Evolutionary conservation across 1,140 invertebrate species (phyloP).

Genomic region (Cylas formicarius): DNA sequence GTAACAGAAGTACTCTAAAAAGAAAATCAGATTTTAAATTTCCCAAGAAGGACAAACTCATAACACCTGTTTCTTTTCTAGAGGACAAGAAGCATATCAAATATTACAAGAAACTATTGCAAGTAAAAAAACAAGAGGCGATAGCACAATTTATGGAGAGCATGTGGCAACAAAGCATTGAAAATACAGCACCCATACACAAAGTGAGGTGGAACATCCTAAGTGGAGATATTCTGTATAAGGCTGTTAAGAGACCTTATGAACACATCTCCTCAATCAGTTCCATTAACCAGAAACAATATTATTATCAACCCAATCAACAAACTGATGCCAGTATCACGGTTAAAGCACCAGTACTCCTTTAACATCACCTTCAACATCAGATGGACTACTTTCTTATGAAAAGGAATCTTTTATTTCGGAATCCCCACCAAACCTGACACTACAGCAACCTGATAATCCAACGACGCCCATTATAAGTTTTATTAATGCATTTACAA

Average conservation of each 20-base stretch:
- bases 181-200: constrained; percentile 7
- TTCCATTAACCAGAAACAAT: constrained; percentile 10
- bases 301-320: constrained; percentile 10
- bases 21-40: background rate
- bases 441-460: constrained; percentile 2
- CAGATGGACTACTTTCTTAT: background rate
- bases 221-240: constrained; percentile 8
- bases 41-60: constrained; percentile 1
- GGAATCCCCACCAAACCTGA: background rate
- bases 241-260: constrained; percentile 6
- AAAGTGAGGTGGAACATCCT: constrained; percentile 6
- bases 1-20: no score
- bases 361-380: constrained; percentile 35
- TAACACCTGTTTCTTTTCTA: no score
- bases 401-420: constrained; percentile 11
- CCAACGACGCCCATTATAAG: background rate
- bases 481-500: constrained; percentile 1
- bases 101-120: no score
- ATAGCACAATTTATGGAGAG: constrained; percentile 10
- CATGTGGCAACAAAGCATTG: constrained; percentile 7
- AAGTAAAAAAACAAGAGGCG: background rate
- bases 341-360: constrained; percentile 6
- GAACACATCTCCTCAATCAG: constrained; percentile 9
- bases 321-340: constrained; percentile 5
- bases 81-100: no score